These are phyloP conservation scores for Thunnus thynnus DNA, from an alignment of 2,113 vertebrate species.

Conservation along the genomic window DNA sequence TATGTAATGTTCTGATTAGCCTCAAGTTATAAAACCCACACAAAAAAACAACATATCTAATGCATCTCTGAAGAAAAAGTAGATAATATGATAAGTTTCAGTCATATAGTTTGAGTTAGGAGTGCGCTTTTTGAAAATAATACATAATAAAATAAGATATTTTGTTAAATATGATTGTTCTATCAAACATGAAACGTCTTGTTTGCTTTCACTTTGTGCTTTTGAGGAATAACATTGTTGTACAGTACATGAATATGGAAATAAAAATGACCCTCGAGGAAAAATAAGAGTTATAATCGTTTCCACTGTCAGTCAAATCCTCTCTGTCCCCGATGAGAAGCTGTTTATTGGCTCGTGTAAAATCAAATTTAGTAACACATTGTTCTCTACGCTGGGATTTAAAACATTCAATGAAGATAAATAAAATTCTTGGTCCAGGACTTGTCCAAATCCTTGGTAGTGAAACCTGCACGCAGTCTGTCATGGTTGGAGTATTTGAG, in stretches of 20 bases:
- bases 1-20: background rate
- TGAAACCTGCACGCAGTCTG: background rate
- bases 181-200: too few species aligned
- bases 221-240: background rate
- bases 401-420: background rate
- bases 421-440: background rate
- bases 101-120: background rate
- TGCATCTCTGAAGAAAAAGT: background rate
- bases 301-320: background rate
- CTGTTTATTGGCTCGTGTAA: background rate
- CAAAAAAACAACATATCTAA: background rate
- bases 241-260: background rate
- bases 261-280: background rate
- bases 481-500: background rate
- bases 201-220: background rate
- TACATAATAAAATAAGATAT: background rate
- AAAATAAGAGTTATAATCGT: background rate
- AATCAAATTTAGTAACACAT: background rate
- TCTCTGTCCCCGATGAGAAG: background rate
- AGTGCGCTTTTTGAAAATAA: background rate
- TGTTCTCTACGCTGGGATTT: background rate
- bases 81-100: background rate
- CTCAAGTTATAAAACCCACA: background rate
- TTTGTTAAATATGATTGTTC: background rate
- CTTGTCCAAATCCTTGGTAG: background rate